Evolutionary conservation across 2,113 vertebrate genomes (phyloP), one percentile per base, ranked within the genome.

Genomic region (Nothobranchius furzeri): DNA sequence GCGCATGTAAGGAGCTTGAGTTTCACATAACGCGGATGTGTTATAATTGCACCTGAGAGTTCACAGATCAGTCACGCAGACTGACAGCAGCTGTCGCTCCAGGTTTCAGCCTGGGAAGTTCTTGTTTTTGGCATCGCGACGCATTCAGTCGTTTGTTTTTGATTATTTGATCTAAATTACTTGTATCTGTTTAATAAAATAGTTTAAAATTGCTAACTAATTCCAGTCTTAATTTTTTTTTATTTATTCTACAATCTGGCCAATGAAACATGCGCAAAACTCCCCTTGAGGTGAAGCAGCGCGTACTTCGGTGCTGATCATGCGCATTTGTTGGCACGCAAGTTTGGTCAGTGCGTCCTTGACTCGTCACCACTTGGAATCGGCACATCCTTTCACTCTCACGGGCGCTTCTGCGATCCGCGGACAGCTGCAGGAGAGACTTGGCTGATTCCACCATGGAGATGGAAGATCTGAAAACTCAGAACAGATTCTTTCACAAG

Each of bases 61-160:
- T 91, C 90, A 90, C 48, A 9, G 58, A 89, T 88, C 85, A 90
- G 88, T 88, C 89, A 85, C 51, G 35, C 70, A 71, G 84, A 89
- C 67, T 88, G 86, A 79, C 83, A 75, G 65, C 51, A 60, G 57
- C 48, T 68, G 70, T 68, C 10, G 9, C 47, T 50, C 11, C 55
- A 57, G 36, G 36, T 57, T 42, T 5, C 10, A 12, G 55, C 37
- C 24, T 60, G 43, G 58, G 58, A 30, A 15, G 2, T 14, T 7
- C 43, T 20, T 46, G 8, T 47, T 24, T 10, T 35, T 15, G 58
- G 57, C 3, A 25, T 43, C 25, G 24, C 12, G 17, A 14, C 7
- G 15, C 9, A 42, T n/a, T 30, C 8, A 8, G 3, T 9, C 9
- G 37, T 40, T 40, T 6, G 9, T 53, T 10, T 53, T 53, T 24